Conservation (phyloP, 2,888 invertebrate species). For the Homarus gammarus region DNA sequence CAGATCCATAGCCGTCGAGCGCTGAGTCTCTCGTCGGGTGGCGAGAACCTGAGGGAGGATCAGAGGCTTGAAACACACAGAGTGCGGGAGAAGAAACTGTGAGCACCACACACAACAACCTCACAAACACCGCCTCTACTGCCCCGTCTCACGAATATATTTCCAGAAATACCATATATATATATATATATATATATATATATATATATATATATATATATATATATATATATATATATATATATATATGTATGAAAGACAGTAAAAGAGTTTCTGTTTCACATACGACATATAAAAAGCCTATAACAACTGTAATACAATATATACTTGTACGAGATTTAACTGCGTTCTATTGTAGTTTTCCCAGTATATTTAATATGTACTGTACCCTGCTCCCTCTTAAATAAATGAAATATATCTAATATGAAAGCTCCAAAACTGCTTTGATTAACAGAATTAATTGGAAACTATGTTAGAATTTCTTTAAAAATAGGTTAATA, state of each 20-base stretch:
- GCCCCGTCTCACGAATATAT: not conserved
- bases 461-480: too few relatives aligned
- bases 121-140: not conserved
- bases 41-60: not conserved
- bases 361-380: too few relatives aligned
- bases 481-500: too few relatives aligned
- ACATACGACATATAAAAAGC: too few relatives aligned
- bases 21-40: not conserved
- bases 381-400: too few relatives aligned
- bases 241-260: conserved; percentile 4
- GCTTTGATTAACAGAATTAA: too few relatives aligned
- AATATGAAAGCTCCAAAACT: too few relatives aligned
- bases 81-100: not conserved
- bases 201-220: conserved; percentile 23
- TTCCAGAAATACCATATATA: conserved; percentile 3
- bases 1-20: not conserved
- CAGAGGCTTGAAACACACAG: not conserved
- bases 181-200: conserved; percentile 42
- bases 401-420: too few relatives aligned
- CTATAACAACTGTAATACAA: too few relatives aligned
- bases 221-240: conserved; percentile 30
- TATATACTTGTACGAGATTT: too few relatives aligned
- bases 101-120: not conserved
- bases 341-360: too few relatives aligned
- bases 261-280: too few relatives aligned